Percentiles rank a stretch among this genome's conserved stretches.
Evolutionary conservation across 92 coral and sea anemone genomes (phyloP).

Genomic region (Siderastrea radians): DNA sequence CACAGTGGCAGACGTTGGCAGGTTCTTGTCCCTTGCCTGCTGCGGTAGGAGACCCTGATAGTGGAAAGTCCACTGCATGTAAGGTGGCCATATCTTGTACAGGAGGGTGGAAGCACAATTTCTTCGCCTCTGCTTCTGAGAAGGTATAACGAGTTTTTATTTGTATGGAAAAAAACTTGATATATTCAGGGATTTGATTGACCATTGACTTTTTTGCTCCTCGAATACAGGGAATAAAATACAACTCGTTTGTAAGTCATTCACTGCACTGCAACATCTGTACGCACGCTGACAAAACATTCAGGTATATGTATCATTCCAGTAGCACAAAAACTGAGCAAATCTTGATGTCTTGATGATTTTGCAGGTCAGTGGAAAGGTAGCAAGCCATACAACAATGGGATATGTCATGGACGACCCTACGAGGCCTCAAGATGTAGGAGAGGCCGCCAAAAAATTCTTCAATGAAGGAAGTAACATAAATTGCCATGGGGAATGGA

Average conservation of each 20-base stretch:
- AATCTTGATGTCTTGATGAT: neutral
- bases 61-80: conserved; percentile 64
- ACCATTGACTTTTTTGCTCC: no score
- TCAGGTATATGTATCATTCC: no score
- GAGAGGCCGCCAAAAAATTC: conserved; percentile 68
- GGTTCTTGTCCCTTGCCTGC: conserved; percentile 67
- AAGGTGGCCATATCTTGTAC: conserved; percentile 67
- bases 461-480: conserved; percentile 46
- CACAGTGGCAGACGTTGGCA: conserved; percentile 66
- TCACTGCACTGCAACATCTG: no score
- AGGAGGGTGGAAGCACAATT: conserved; percentile 45
- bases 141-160: conserved; percentile 25
- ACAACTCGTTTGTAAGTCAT: no score
- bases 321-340: no score
- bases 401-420: conserved; percentile 69
- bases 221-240: no score
- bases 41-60: conserved; percentile 51
- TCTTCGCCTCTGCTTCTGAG: conserved; percentile 34
- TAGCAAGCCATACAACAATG: conserved; percentile 59
- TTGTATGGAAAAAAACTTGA: neutral
- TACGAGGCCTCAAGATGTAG: conserved; percentile 55
- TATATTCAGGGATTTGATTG: no score
- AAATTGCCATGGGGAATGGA: conserved; percentile 28
- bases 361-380: conserved; percentile 39
- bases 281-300: no score